Conservation (phyloP, 2,797 vertebrate species). For the Oceanodroma leucorhoa region DNA sequence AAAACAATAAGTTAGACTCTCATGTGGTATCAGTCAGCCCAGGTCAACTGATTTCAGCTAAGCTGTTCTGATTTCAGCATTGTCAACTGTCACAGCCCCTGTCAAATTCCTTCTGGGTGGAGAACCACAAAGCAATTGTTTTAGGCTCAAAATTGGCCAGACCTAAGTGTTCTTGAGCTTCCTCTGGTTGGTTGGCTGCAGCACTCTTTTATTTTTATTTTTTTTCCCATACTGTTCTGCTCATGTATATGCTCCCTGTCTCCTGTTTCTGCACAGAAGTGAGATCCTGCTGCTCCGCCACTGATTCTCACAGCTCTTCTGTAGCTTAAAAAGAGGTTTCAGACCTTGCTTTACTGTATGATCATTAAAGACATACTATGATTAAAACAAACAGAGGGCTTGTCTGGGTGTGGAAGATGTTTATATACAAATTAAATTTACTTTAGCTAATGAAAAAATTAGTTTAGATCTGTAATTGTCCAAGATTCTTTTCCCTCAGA, state of each 20-base stretch:
- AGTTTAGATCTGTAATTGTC: neutral
- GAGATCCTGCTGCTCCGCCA: neutral
- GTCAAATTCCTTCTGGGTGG: neutral
- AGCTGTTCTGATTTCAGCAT: neutral
- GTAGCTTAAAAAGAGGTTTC: neutral
- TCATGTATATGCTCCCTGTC: neutral
- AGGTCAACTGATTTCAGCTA: neutral
- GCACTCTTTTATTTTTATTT: neutral
- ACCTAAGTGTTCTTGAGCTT: neutral
- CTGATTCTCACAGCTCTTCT: neutral
- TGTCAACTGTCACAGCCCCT: neutral
- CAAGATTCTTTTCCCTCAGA: neutral
- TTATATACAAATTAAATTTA: neutral
- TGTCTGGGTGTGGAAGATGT: neutral
- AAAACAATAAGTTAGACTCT: neutral
- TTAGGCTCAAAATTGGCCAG: neutral
- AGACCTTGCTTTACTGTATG: neutral
- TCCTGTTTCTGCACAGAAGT: neutral
- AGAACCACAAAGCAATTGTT: neutral
- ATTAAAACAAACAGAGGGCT: neutral
- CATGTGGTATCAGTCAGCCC: neutral
- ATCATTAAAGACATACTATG: neutral
- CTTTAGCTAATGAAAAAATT: neutral
- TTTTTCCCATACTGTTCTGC: neutral
- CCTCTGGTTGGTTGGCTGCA: neutral